Evolutionary conservation across 2,113 vertebrate genomes (phyloP), one percentile per base, ranked within the genome.

Genomic region (Melanotaenia duboulayi): DNA sequence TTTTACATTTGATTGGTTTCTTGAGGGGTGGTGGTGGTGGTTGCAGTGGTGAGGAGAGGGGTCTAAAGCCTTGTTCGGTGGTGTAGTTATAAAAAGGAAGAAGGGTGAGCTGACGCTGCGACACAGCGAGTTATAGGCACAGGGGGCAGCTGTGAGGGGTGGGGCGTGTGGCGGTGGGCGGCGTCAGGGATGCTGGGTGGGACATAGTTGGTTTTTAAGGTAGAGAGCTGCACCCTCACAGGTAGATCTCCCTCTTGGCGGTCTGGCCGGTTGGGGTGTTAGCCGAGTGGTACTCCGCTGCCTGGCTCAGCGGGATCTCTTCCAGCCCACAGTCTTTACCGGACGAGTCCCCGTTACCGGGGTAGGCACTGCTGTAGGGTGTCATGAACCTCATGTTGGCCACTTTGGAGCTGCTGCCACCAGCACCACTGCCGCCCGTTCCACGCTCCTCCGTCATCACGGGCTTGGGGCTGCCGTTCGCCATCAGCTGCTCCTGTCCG

Each of bases 161-260:
- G 39, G 71, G 60, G 16, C 7, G 11, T 44, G 74, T 11, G 58
- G 74, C n/a, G 74, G 59, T 17, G 52, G 80, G 71, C 70, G 84
- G 71, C 69, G 44, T 65, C 55, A 13, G 65, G 69, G 50, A 37
- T 1, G 67, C 24, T 4, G 1, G 63, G 17, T 8, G 39, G 49
- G 20, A 32, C 13, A 32, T 24, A 50, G 55, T 1, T n/a, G 51
- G 46, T 1, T 58, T 35, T 78, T 32, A 66, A 72, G 74, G 67
- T 75, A 76, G 71, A 73, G 83, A 35, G 59, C 51, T 4, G 48
- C n/a, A 23, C 77, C 92, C 93, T 98, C 95, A 99, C 97, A 99
- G 97, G 95, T 99, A 99, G 92, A 99, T 99, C 93, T 99, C 97
- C 72, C 97, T 96, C 94, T 99, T 99, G 92, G 96, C 93, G 83